phyloP scores from a whole-genome alignment of 2,888 invertebrate species.

The Mycalesis mineus region DNA sequence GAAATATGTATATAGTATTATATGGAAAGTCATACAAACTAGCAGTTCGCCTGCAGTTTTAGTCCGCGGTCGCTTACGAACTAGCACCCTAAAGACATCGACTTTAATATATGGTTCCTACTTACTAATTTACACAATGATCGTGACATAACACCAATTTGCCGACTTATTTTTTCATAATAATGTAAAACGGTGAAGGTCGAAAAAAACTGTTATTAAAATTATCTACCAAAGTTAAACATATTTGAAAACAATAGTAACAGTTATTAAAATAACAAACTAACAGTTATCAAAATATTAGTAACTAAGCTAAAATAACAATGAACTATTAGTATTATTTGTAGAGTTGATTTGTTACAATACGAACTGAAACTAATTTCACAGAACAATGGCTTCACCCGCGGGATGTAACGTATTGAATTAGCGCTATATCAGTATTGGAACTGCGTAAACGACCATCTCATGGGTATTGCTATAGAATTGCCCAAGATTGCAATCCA shows the following conservation, averaged over 20 bases:
- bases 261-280: neutral
- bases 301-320: neutral
- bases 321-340: neutral
- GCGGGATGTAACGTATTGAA: conserved; percentile 2
- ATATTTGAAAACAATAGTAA: neutral
- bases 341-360: neutral
- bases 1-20: too few relatives aligned
- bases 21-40: too few relatives aligned
- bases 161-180: too few relatives aligned
- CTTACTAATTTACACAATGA: too few relatives aligned
- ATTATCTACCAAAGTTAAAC: too few relatives aligned
- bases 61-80: too few relatives aligned
- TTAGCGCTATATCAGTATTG: neutral
- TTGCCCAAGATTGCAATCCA: neutral
- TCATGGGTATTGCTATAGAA: neutral
- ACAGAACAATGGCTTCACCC: conserved; percentile 7
- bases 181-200: too few relatives aligned
- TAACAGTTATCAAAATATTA: neutral
- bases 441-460: neutral
- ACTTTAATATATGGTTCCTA: too few relatives aligned
- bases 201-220: too few relatives aligned
- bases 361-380: conserved; percentile 6
- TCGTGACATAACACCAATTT: too few relatives aligned
- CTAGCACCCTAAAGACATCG: too few relatives aligned
- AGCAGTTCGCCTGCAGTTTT: too few relatives aligned